Conservation (phyloP, 2,888 invertebrate genomes). For the Protodeltote pygarga region DNA sequence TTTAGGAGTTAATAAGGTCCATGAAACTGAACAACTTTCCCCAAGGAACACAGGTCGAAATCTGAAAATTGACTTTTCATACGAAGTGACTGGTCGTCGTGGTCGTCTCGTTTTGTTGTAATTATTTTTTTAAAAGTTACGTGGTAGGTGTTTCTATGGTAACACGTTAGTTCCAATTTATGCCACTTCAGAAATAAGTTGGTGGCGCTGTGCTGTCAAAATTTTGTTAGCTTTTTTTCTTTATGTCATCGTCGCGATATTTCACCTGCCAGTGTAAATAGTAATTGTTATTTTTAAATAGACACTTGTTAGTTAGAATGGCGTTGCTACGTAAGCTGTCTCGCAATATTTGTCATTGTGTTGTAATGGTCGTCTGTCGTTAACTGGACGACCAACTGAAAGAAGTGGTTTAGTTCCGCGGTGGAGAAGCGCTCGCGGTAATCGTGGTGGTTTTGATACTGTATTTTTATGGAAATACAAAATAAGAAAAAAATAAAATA, state of each 20-base stretch:
- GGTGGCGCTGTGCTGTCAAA: too few relatives aligned
- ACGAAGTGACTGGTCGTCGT: too few relatives aligned
- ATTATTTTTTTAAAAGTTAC: too few relatives aligned
- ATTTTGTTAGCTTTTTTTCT: not conserved
- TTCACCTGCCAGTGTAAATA: slow-evolving; percentile 16
- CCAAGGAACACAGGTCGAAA: too few relatives aligned
- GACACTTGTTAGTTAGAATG: slow-evolving; percentile 37
- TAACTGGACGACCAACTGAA: slow-evolving; percentile 61
- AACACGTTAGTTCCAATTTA: too few relatives aligned
- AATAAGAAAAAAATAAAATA: too few relatives aligned
- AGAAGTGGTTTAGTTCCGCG: slow-evolving; percentile 75
- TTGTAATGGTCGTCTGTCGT: slow-evolving; percentile 65
- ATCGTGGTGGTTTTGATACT: slow-evolving; percentile 49
- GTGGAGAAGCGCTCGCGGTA: slow-evolving; percentile 48
- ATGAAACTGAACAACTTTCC: too few relatives aligned
- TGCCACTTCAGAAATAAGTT: too few relatives aligned
- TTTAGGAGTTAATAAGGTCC: too few relatives aligned
- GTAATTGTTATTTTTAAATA: slow-evolving; percentile 28
- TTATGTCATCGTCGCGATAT: slow-evolving; percentile 12
- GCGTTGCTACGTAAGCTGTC: slow-evolving; percentile 35
- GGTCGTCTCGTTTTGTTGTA: too few relatives aligned
- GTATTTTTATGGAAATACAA: not conserved
- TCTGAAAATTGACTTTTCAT: too few relatives aligned
- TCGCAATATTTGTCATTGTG: slow-evolving; percentile 72
- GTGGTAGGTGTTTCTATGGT: too few relatives aligned